Conservation (phyloP, 23 tunicate species). For the Halocynthia roretzi region DNA sequence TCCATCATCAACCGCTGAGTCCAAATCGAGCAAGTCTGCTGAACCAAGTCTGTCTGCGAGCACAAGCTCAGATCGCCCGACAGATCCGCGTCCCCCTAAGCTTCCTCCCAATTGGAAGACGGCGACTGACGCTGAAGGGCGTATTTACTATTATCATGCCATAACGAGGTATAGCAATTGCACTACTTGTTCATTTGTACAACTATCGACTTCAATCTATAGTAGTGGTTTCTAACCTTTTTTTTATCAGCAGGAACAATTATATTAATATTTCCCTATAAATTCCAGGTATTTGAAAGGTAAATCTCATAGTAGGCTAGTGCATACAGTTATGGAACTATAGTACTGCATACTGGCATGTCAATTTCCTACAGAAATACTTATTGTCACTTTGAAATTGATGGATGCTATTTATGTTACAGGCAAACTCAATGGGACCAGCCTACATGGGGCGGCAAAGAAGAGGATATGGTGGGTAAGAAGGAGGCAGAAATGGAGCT, state of each 20-base stretch:
- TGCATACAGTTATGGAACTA: too few relatives aligned
- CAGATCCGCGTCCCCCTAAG: slow-evolving; percentile 50
- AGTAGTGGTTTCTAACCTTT: too few relatives aligned
- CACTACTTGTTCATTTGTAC: too few relatives aligned
- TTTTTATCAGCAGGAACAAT: too few relatives aligned
- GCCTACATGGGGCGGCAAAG: slow-evolving; percentile 59
- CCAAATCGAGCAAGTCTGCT: too few relatives aligned
- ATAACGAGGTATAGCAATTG: slow-evolving; percentile 52
- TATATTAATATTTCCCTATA: too few relatives aligned
- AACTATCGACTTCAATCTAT: too few relatives aligned
- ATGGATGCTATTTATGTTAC: background rate
- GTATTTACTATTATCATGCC: slow-evolving; percentile 80
- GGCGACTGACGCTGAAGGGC: slow-evolving; percentile 80
- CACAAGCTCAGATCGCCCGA: slow-evolving; percentile 7
- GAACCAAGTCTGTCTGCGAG: too few relatives aligned
- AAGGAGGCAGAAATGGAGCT: slow-evolving; percentile 54
- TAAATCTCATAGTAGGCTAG: background rate
- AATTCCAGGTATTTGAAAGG: background rate
- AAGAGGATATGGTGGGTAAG: slow-evolving; percentile 42
- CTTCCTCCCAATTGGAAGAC: slow-evolving; percentile 87
- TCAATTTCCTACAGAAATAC: too few relatives aligned
- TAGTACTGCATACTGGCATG: too few relatives aligned
- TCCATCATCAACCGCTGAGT: too few relatives aligned
- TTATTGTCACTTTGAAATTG: too few relatives aligned
- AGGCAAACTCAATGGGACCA: slow-evolving; percentile 96